Evolutionary conservation across 2,113 vertebrate species (phyloP), one percentile per base, ranked within the genome.

Genomic region (Microcebus jonahi): DNA sequence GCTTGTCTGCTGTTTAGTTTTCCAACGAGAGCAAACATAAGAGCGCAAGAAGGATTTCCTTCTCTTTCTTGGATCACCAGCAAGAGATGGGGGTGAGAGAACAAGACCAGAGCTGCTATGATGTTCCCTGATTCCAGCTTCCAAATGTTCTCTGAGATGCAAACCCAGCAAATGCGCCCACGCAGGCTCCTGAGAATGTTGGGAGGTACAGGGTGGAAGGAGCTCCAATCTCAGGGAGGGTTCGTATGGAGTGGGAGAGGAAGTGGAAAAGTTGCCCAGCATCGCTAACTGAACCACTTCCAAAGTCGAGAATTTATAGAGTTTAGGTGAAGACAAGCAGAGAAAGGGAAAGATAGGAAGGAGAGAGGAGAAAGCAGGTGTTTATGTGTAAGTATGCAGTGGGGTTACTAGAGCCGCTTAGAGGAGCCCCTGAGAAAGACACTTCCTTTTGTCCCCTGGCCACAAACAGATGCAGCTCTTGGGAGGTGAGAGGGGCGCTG

Each of bases 401-500:
- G 53, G 20, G 27, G 15, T 36, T 75, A 7, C 15, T 12, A 67
- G 42, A 50, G 50, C 50, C 14, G 50, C 50, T 53, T 53, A 15
- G 14, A 53, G 14, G 50, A 53, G 11, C 8, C 34, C 84, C 23
- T 12, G 34, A 36, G 68, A 34, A 57, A 87, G 23, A n/a, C n/a
- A 42, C 12, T 27, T 2, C 57, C 9, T 45, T 31, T 80, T 73
- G 65, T 27, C 27, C n/a, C 34, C 45, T 31, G 42, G 9, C 29
- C 59, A 85, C 21, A 70, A 18, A 65, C 31, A 71, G 36, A 23
- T 10, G 9, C 11, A 34, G 23, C 5, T 29, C 18, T 13, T 6
- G 7, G 45, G 59, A 27, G 3, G 20, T 39, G 10, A n/a, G 55
- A n/a, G 4, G 2, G 45, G 4, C 0, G 0, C 70, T 34, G 34